phyloP scores from a whole-genome alignment of 2,888 invertebrate species.

The Eubasilissa splendida region DNA sequence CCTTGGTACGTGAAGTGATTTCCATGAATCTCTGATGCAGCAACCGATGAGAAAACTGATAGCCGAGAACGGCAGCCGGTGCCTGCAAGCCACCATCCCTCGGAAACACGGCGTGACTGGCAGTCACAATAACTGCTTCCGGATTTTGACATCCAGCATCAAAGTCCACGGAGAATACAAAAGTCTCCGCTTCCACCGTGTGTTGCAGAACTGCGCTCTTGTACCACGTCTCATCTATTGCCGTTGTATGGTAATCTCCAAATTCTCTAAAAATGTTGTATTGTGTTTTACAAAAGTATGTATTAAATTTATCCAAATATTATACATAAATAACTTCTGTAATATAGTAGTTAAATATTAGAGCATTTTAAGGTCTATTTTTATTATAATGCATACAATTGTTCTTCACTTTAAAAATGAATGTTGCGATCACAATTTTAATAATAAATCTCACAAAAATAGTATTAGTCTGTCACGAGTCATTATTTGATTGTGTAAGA shows the following conservation, averaged over 20 bases:
- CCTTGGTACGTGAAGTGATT: conserved; percentile 73
- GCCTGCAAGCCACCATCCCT: conserved; percentile 83
- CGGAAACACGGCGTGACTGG: conserved; percentile 88
- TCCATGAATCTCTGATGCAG: conserved; percentile 81
- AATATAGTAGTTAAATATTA: too few species aligned
- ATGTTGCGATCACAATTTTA: too few species aligned
- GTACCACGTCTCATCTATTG: conserved; percentile 94
- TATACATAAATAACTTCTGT: too few species aligned
- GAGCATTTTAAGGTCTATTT: too few species aligned
- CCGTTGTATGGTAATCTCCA: conserved; percentile 81
- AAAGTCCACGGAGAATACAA: conserved; percentile 85
- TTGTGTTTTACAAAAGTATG: background rate
- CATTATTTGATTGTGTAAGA: too few species aligned
- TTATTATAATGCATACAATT: too few species aligned
- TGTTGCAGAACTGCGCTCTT: conserved; percentile 91
- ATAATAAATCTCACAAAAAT: too few species aligned
- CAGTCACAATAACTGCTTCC: conserved; percentile 80
- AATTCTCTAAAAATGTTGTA: conserved; percentile 73
- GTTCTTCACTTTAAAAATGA: too few species aligned
- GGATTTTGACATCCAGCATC: conserved; percentile 66
- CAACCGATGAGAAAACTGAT: conserved; percentile 83
- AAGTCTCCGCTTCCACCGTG: conserved; percentile 81
- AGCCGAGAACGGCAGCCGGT: conserved; percentile 91
- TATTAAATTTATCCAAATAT: too few species aligned
- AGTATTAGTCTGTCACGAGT: too few species aligned